Evolutionary conservation across 2,113 vertebrate species (phyloP).

Genomic region (Nothobranchius kuhntae): DNA sequence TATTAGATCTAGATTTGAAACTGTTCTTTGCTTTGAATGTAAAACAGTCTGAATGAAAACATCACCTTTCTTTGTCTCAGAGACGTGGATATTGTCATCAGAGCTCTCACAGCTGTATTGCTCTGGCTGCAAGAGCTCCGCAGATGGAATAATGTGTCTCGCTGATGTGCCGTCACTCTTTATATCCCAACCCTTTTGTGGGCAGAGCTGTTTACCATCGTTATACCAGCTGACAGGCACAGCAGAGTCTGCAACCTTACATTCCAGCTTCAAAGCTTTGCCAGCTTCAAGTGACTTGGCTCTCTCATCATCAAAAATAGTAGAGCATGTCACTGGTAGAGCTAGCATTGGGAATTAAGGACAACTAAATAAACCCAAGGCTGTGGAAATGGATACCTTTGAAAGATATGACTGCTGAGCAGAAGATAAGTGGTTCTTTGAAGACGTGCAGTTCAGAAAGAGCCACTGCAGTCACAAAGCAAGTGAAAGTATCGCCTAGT

Average conservation of each 20-base stretch:
- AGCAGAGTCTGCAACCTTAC: conserved; percentile 74
- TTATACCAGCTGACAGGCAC: conserved; percentile 75
- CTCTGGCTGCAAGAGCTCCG: conserved; percentile 74
- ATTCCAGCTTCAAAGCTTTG: conserved; percentile 74
- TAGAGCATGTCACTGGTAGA: conserved; percentile 63
- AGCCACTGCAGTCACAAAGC: conserved; percentile 37
- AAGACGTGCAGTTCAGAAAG: conserved; percentile 41
- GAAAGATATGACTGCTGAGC: conserved; percentile 52
- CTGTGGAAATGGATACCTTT: conserved; percentile 53
- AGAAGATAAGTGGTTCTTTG: conserved; percentile 43
- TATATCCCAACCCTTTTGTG: conserved; percentile 67
- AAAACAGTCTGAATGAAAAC: conserved; percentile 49
- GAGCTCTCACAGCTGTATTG: conserved; percentile 76
- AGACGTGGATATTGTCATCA: conserved; percentile 76
- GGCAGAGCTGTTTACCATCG: conserved; percentile 67
- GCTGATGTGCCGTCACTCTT: conserved; percentile 63
- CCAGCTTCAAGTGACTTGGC: conserved; percentile 73
- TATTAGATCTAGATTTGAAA: conserved; percentile 49
- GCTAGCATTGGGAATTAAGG: conserved; percentile 75
- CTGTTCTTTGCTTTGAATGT: conserved; percentile 53
- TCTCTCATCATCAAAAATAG: conserved; percentile 74
- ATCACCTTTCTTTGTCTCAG: conserved; percentile 80
- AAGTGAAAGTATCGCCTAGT: conserved; percentile 26
- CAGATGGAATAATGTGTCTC: conserved; percentile 69
- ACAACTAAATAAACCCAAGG: conserved; percentile 70